Conservation (phyloP, 2,888 invertebrate genomes). For the Lycia hirtaria region DNA sequence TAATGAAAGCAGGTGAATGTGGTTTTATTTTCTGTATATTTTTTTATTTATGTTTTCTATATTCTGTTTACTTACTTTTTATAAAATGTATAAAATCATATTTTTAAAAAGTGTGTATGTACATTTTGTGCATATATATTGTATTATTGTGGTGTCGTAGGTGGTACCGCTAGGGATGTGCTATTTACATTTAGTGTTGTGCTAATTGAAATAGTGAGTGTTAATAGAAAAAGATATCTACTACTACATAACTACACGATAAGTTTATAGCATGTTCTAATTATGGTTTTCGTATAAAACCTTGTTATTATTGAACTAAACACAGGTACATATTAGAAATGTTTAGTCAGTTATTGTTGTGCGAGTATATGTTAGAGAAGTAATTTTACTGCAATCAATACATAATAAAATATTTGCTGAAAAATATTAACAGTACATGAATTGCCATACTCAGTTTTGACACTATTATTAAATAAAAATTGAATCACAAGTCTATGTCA, state of each 20-base stretch:
- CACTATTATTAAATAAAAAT: too few relatives aligned
- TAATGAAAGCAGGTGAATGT: background rate
- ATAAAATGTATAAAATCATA: background rate
- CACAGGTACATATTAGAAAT: background rate
- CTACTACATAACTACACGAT: background rate
- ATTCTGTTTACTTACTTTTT: too few relatives aligned
- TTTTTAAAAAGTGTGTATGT: slow-evolving; percentile 14
- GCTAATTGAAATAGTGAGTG: slow-evolving; percentile 5
- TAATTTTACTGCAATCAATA: background rate
- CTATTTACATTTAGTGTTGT: slow-evolving; percentile 31
- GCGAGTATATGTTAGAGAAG: background rate
- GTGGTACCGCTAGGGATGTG: slow-evolving; percentile 22
- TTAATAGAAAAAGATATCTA: background rate
- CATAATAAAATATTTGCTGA: background rate
- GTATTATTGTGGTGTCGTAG: slow-evolving; percentile 5
- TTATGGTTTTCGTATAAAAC: background rate
- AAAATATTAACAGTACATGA: background rate
- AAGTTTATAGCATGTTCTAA: slow-evolving; percentile 10
- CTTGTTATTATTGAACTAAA: background rate
- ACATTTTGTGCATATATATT: slow-evolving; percentile 7
- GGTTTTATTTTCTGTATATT: background rate
- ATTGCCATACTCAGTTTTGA: too few relatives aligned
- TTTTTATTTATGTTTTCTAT: background rate
- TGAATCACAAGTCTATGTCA: too few relatives aligned
- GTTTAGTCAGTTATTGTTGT: slow-evolving; percentile 8